A percentile compares a stretch with the other conserved stretches of the same genome.
These are phyloP conservation scores for Thysanoteuthis rhombus DNA, from an alignment of 2,888 invertebrate species.

Conservation along the genomic window DNA sequence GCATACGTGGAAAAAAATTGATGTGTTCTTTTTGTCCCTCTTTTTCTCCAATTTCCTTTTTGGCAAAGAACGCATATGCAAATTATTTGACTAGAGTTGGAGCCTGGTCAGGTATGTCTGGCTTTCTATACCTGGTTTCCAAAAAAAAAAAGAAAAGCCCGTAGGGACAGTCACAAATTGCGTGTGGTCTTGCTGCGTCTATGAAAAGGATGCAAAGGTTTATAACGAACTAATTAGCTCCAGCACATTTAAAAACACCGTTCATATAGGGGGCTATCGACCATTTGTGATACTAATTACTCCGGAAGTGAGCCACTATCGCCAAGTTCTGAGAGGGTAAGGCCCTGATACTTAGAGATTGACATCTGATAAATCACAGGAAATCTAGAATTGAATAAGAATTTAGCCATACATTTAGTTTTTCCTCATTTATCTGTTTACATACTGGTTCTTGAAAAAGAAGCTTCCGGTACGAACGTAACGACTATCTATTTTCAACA, in stretches of 20 bases:
- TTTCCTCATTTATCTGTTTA: not conserved
- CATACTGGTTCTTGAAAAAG: not conserved
- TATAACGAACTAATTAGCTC: not conserved
- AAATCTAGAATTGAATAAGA: not conserved
- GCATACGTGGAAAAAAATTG: too few relatives aligned
- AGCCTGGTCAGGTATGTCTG: too few relatives aligned
- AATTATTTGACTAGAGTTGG: too few relatives aligned
- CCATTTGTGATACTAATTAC: slow-evolving; percentile 12
- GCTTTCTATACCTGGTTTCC: not conserved
- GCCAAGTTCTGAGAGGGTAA: not conserved
- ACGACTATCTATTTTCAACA: not conserved
- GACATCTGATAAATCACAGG: not conserved
- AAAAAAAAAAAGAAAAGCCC: too few relatives aligned
- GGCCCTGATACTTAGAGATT: not conserved
- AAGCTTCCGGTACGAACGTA: not conserved
- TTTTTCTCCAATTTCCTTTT: too few relatives aligned
- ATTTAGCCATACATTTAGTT: not conserved
- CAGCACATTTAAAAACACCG: not conserved
- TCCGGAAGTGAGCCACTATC: not conserved
- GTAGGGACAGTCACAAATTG: not conserved
- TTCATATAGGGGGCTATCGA: not conserved
- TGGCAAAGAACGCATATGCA: too few relatives aligned
- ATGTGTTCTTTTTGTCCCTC: too few relatives aligned
- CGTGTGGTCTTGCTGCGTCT: not conserved
- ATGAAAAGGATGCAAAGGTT: not conserved